These are phyloP conservation scores for Guaruba guarouba DNA, from an alignment of 2,113 vertebrate genomes.

Conservation along the genomic window DNA sequence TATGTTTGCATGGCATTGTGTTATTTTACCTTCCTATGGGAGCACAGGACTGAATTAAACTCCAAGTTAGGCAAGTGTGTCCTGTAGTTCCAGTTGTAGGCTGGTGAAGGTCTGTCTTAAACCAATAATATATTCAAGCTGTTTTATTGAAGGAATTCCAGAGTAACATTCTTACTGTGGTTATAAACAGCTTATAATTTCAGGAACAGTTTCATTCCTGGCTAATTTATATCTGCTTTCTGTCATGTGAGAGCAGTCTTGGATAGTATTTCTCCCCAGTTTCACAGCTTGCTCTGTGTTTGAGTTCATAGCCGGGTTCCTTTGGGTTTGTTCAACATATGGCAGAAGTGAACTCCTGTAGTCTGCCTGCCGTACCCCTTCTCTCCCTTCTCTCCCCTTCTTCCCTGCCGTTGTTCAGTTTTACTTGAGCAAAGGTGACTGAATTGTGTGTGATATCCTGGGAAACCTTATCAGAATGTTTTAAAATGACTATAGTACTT, in stretches of 20 bases:
- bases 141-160: background rate
- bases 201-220: background rate
- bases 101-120: background rate
- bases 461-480: background rate
- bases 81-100: rapidly evolving
- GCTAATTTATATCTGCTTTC: background rate
- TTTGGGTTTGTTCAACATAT: rapidly evolving
- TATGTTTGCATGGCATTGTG: background rate
- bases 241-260: rapidly evolving
- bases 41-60: background rate
- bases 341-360: background rate
- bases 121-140: rapidly evolving
- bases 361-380: background rate
- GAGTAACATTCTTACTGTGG: background rate
- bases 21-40: background rate
- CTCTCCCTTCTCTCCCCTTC: background rate
- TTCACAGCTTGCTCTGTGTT: background rate
- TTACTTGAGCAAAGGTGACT: background rate
- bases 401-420: background rate
- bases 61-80: rapidly evolving
- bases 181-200: background rate
- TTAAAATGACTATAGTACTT: rapidly evolving
- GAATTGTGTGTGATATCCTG: background rate
- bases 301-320: rapidly evolving
- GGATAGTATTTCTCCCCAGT: background rate